Base-by-base conservation (phyloP, 2,113 vertebrate species). In the Nibea albiflora region DNA sequence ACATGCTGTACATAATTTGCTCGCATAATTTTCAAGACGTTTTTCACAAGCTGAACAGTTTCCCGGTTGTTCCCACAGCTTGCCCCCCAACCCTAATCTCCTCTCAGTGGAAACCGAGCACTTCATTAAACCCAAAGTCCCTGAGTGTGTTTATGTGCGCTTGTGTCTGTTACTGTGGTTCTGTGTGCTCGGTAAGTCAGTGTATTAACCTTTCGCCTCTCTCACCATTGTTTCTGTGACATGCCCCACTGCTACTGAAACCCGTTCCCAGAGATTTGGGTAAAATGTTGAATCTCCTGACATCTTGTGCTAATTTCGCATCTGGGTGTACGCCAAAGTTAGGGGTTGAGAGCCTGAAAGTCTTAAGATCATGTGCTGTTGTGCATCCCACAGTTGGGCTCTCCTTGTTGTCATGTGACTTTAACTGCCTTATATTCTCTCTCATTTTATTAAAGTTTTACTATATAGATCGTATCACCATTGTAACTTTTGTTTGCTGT, bases 141-240 rank as follows among this genome's bases (percentile, higher is more conserved):
- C 52, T 53, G 61, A 84, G 88, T 80, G 84, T 93, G 81, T 91
- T 73, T 92, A 39, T 77, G 57, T 19, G 22, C 61, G 70, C 19
- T 10, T 78, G 35, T 75, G 83, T 81, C 4, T 81, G 57, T 87
- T 82, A 14, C 84, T 81, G 78, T 89, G 73, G 35, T 84, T 91
- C n/a, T 77, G 57, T 39, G 80, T 73, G 65, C 64, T 81, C 31
- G 24, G 14, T 81, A 83, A 85, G 78, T 83, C 80, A 87, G 68
- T 71, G 65, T 61, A 77, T 86, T 88, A 88, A 87, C 85, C 90
- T 90, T 87, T 90, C 79, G 66, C 92, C 91, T 93, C 80, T 93
- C 89, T 88, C 89, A 92, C 78, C 71, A 91, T 87, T 91, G 87
- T 87, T 78, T 85, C 57, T 46, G 28, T 54, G 73, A 20, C 69